Conservation (phyloP, 2,888 invertebrate species). For the Prosopocoilus inquinatus region DNA sequence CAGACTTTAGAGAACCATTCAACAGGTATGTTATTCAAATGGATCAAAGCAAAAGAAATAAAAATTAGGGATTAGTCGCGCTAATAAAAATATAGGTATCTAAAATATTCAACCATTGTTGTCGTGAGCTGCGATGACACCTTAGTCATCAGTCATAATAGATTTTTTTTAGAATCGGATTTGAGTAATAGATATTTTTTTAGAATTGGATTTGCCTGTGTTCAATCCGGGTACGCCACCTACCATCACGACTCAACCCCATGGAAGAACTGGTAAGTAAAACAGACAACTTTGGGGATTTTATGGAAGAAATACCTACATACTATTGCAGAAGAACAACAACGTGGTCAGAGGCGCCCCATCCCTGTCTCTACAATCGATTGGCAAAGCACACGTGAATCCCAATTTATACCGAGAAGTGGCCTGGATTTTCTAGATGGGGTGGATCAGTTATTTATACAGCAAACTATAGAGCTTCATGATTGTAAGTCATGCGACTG, state of each 20-base stretch:
- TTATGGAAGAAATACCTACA: background rate
- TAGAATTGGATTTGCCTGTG: conserved; percentile 25
- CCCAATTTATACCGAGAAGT: conserved; percentile 62
- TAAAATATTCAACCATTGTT: no score
- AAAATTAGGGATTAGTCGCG: no score
- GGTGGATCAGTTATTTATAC: conserved; percentile 67
- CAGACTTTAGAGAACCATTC: background rate
- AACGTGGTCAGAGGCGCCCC: conserved; percentile 47
- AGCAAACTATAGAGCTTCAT: conserved; percentile 76
- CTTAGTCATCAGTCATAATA: no score
- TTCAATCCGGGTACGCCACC: conserved; percentile 18
- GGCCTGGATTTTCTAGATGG: conserved; percentile 72
- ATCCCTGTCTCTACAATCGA: conserved; percentile 61
- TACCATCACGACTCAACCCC: conserved; percentile 7
- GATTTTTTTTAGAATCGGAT: background rate
- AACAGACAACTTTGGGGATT: background rate
- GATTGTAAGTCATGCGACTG: conserved; percentile 67
- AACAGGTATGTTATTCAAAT: background rate
- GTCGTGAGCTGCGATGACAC: no score
- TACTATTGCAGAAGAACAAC: background rate
- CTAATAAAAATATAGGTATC: no score
- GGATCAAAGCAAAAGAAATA: no score
- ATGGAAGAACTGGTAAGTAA: background rate
- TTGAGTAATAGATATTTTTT: conserved; percentile 12
- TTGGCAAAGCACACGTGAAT: conserved; percentile 58